These are phyloP conservation scores for Cosmorhoe ocellata DNA, from an alignment of 2,888 invertebrate genomes.

Conservation along the genomic window DNA sequence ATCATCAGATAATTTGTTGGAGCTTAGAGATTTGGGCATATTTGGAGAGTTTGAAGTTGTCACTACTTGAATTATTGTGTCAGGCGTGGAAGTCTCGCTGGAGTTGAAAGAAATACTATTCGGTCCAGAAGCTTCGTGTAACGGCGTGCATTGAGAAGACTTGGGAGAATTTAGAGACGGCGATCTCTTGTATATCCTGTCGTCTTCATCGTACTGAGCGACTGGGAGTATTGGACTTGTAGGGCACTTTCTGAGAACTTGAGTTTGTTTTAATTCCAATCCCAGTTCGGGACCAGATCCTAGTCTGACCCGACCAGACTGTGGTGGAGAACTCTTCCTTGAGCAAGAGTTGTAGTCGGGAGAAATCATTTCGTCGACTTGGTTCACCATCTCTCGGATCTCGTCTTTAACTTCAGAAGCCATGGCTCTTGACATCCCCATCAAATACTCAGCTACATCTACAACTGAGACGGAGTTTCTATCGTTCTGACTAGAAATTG, in stretches of 20 bases:
- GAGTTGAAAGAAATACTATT: conserved; percentile 78
- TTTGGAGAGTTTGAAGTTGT: conserved; percentile 67
- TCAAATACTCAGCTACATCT: conserved; percentile 89
- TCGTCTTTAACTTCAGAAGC: conserved; percentile 90
- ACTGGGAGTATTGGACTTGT: conserved; percentile 71
- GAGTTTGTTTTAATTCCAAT: conserved; percentile 60
- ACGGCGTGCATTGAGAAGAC: conserved; percentile 71
- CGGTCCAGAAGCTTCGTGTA: conserved; percentile 69
- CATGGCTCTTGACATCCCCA: conserved; percentile 90
- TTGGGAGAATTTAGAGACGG: conserved; percentile 66
- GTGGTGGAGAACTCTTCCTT: conserved; percentile 75
- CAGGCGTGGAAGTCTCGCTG: conserved; percentile 79
- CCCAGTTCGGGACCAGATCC: conserved; percentile 75
- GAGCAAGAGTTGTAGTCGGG: conserved; percentile 67
- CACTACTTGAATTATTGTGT: conserved; percentile 77
- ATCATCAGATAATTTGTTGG: conserved; percentile 83
- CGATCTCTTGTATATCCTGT: conserved; percentile 57
- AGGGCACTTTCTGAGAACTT: conserved; percentile 68
- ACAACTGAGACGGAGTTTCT: conserved; percentile 88
- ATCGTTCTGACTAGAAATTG: conserved; percentile 83
- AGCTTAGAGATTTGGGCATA: conserved; percentile 79
- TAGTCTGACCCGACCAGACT: conserved; percentile 62
- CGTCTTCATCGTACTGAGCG: conserved; percentile 63
- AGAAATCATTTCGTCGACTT: conserved; percentile 87
- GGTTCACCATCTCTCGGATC: conserved; percentile 87